These are phyloP conservation scores for Nomada flava DNA, from an alignment of 2,888 invertebrate genomes.

Conservation along the genomic window DNA sequence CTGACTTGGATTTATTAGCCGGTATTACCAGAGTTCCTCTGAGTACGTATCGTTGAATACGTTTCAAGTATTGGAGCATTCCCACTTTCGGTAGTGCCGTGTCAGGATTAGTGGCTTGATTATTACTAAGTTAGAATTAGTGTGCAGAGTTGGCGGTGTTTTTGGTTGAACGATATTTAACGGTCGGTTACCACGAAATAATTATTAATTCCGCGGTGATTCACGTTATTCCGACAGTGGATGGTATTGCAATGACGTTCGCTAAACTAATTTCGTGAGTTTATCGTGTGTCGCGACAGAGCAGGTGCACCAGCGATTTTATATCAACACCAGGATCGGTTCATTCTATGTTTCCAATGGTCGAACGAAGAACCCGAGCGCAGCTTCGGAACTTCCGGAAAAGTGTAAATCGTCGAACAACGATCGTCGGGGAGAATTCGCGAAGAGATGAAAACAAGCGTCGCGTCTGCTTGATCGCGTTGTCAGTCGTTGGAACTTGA, in stretches of 20 bases:
- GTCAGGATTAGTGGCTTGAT: background rate
- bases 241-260: constrained; percentile 1
- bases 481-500: constrained; percentile 23
- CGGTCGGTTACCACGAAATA: background rate
- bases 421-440: constrained; percentile 4
- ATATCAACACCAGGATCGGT: background rate
- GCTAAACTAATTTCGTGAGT: background rate
- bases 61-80: background rate
- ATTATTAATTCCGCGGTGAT: constrained; percentile 1
- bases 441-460: constrained; percentile 22
- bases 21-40: background rate
- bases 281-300: background rate
- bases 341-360: background rate
- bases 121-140: background rate
- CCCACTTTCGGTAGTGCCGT: too few species aligned
- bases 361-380: too few species aligned
- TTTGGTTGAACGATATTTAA: background rate
- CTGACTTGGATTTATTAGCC: constrained; percentile 14
- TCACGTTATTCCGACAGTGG: background rate
- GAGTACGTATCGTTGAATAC: too few species aligned
- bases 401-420: constrained; percentile 8
- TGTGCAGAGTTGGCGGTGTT: background rate
- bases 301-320: background rate
- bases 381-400: background rate
- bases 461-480: constrained; percentile 34